A percentile compares a stretch with the other conserved stretches of the same genome.
Evolutionary conservation across 2,797 vertebrate genomes (phyloP).

Genomic region (Argya squamiceps): DNA sequence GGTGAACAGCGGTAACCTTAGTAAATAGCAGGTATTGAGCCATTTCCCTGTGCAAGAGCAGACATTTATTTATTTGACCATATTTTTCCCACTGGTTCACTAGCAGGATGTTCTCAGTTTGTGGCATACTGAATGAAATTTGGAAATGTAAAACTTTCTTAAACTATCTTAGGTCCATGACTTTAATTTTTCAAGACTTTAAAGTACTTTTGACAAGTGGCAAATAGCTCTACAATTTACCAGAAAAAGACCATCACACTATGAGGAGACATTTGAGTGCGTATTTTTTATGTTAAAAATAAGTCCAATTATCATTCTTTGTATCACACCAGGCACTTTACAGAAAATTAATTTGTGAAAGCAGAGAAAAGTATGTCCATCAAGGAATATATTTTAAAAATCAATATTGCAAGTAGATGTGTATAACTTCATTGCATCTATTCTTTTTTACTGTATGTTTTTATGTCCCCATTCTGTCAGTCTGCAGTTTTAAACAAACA

Average conservation of each 20-base stretch:
- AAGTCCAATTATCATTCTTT: neutral
- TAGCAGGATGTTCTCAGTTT: neutral
- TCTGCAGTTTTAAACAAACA: conserved; percentile 59
- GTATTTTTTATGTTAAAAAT: neutral
- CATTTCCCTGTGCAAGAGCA: neutral
- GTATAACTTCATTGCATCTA: neutral
- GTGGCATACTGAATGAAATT: neutral
- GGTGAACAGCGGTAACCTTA: neutral
- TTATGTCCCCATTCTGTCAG: conserved; percentile 71
- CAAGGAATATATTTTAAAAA: conserved; percentile 22
- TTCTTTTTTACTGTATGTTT: conserved; percentile 34
- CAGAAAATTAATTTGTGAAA: neutral
- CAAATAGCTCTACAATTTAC: neutral
- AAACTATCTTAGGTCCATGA: neutral
- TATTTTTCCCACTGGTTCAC: neutral
- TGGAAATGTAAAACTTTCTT: neutral
- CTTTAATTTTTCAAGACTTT: neutral
- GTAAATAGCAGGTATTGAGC: neutral
- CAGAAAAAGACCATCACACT: neutral
- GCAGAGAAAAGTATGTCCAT: neutral
- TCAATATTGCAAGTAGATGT: neutral
- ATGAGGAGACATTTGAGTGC: neutral
- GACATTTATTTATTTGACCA: neutral
- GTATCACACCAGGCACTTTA: neutral
- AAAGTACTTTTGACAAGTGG: neutral